Percentiles rank a stretch among this genome's conserved stretches.
Evolutionary conservation across 2,888 invertebrate species (phyloP).

Genomic region (Synanthedon vespiformis): DNA sequence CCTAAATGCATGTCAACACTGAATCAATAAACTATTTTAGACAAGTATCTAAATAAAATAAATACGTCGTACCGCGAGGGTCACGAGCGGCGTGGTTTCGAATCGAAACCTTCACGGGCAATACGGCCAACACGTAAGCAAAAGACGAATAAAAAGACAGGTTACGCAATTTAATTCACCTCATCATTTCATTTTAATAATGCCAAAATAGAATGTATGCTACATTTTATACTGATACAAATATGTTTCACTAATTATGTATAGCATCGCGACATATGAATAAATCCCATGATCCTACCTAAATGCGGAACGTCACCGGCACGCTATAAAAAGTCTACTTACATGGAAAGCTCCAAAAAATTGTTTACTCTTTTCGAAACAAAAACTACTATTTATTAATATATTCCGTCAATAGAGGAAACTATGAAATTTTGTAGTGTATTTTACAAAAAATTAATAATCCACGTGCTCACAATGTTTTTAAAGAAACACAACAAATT

Average conservation of each 20-base stretch:
- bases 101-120: constrained; percentile 57
- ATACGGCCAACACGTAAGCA: constrained; percentile 70
- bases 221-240: too few relatives aligned
- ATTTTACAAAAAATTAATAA: constrained; percentile 40
- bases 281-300: constrained; percentile 27
- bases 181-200: constrained; percentile 10
- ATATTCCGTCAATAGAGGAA: constrained; percentile 33
- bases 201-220: too few relatives aligned
- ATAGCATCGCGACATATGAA: constrained; percentile 14
- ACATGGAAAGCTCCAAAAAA: constrained; percentile 41
- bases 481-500: constrained; percentile 68
- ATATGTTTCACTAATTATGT: constrained; percentile 14
- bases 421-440: constrained; percentile 59
- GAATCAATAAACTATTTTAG: too few relatives aligned
- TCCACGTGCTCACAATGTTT: constrained; percentile 81
- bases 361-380: constrained; percentile 23
- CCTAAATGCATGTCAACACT: too few relatives aligned
- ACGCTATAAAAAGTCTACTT: constrained; percentile 32
- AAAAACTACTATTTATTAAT: constrained; percentile 23
- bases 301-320: constrained; percentile 50
- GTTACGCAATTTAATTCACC: constrained; percentile 62
- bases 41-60: too few relatives aligned
- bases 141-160: constrained; percentile 58
- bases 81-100: constrained; percentile 56
- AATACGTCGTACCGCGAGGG: constrained; percentile 33